Evolutionary conservation across 2,888 invertebrate genomes (phyloP).

Genomic region (Eupithecia subumbrata): DNA sequence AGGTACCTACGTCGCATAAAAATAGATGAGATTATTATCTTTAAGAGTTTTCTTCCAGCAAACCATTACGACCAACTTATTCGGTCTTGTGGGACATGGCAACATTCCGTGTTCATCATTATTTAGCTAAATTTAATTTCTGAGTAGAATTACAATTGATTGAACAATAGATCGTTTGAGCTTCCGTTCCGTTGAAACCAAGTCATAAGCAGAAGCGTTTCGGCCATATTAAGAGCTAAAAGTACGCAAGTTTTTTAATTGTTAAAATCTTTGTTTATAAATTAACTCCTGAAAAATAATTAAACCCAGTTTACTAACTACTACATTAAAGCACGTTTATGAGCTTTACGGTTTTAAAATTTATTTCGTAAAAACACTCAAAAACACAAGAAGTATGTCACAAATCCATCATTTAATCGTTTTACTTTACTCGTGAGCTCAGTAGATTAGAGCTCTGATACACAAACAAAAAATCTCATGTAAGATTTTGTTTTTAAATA

Average conservation of each 20-base stretch:
- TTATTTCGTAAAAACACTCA: no score
- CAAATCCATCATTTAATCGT: no score
- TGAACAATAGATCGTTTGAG: conserved; percentile 68
- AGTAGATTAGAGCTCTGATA: no score
- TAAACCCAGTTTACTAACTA: no score
- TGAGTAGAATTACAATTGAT: conserved; percentile 58
- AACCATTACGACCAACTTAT: background rate
- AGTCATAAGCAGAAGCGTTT: conserved; percentile 37
- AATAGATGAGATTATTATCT: background rate
- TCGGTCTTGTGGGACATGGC: background rate
- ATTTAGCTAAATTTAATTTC: conserved; percentile 7
- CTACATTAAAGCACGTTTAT: no score
- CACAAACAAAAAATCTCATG: no score
- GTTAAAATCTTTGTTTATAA: background rate
- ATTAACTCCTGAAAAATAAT: background rate
- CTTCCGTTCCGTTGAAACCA: conserved; percentile 58
- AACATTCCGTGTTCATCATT: background rate
- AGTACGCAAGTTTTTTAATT: background rate
- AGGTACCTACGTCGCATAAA: no score
- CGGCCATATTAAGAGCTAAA: background rate
- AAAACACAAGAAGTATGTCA: no score
- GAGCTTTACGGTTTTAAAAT: no score
- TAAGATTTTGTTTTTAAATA: no score
- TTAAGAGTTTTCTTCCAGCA: background rate
- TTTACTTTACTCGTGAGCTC: no score